Conservation (phyloP, 2,888 invertebrate species). For the Petrophora chlorosata region DNA sequence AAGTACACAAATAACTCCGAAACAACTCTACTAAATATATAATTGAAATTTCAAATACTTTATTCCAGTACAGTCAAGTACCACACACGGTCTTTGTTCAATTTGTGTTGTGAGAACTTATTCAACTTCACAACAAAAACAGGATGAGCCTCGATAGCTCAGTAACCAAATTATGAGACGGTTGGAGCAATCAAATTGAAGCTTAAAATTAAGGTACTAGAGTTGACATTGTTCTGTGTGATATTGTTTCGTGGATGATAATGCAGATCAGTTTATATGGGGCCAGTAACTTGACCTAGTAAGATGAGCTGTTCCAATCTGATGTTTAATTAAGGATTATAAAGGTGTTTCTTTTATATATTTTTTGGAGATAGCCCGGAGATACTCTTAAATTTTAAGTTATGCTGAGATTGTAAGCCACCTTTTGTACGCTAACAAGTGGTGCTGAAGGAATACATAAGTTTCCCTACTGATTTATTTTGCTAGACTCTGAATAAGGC, state of each 20-base stretch:
- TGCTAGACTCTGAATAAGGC: too few species aligned
- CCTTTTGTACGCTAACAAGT: too few species aligned
- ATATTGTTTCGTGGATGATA: neutral
- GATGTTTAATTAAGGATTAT: too few species aligned
- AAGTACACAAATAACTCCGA: neutral
- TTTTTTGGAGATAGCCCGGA: too few species aligned
- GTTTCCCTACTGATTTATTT: too few species aligned
- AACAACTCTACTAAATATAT: neutral
- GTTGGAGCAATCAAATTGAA: neutral
- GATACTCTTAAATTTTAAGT: too few species aligned
- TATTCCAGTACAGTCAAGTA: neutral
- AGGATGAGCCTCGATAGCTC: slow-evolving; percentile 11
- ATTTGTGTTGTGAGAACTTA: slow-evolving; percentile 14
- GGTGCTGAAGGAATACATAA: too few species aligned
- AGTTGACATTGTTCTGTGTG: slow-evolving; percentile 1
- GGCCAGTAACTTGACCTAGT: slow-evolving; percentile 3
- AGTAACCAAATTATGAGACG: slow-evolving; percentile 11
- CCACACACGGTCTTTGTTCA: slow-evolving; percentile 12
- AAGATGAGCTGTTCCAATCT: too few species aligned
- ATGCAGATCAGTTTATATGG: slow-evolving; percentile 1
- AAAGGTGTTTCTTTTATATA: too few species aligned
- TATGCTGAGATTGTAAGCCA: too few species aligned
- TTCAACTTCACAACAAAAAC: slow-evolving; percentile 19
- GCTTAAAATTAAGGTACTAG: neutral
- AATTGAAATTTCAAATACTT: neutral